phyloP scores from a whole-genome alignment of 2,888 invertebrate genomes.

The Callyntrura sp. region DNA sequence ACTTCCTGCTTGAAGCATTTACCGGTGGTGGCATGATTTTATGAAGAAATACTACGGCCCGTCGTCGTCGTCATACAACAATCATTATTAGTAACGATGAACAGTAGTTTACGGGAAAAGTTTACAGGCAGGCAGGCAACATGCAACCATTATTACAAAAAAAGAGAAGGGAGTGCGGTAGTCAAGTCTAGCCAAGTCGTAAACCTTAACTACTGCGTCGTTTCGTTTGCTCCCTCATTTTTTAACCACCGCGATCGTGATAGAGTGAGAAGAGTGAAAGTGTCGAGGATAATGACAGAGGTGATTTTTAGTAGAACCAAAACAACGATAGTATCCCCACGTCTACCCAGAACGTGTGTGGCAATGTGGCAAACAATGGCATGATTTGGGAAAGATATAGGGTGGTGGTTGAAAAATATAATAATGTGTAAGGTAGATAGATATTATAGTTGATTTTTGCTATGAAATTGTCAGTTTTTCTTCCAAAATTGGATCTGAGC shows the following conservation, averaged over 20 bases:
- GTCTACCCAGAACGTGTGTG: constrained; percentile 38
- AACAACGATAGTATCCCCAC: constrained; percentile 21
- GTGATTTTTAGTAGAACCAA: constrained; percentile 58
- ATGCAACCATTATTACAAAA: constrained; percentile 51
- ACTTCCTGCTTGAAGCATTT: constrained; percentile 17
- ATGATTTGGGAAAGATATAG: constrained; percentile 20
- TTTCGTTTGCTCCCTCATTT: constrained; percentile 52
- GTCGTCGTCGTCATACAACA: not conserved
- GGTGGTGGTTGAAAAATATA: constrained; percentile 9
- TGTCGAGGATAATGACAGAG: constrained; percentile 67
- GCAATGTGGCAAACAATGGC: constrained; percentile 32
- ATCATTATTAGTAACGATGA: constrained; percentile 27
- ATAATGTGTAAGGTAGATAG: constrained; percentile 20
- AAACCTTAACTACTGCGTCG: constrained; percentile 55
- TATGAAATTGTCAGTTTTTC: constrained; percentile 64
- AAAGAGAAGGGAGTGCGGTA: constrained; percentile 21
- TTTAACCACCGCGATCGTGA: constrained; percentile 60
- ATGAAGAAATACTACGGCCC: not conserved
- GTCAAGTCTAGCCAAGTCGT: constrained; percentile 36
- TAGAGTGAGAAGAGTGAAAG: constrained; percentile 67
- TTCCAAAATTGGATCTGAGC: constrained; percentile 60
- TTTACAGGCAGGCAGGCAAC: not conserved
- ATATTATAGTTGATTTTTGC: constrained; percentile 39
- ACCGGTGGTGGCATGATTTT: constrained; percentile 15
- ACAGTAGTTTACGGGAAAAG: constrained; percentile 34